phyloP scores from a whole-genome alignment of 2,113 vertebrate species.

The Speoplatyrhinus poulsoni region DNA sequence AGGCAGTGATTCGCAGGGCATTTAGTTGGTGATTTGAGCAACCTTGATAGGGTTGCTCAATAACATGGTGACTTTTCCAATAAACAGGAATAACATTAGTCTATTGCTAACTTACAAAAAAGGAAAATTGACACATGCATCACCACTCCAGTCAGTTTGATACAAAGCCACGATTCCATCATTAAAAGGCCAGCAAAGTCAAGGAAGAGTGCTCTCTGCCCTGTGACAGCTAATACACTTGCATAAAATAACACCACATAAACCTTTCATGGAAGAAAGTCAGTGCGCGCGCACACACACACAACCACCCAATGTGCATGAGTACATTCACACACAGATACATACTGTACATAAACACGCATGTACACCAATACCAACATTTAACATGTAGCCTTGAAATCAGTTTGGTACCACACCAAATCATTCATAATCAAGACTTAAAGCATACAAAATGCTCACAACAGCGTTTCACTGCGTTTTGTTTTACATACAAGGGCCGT shows the following conservation, averaged over 20 bases:
- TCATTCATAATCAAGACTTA: conserved; percentile 45
- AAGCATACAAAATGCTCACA: conserved; percentile 37
- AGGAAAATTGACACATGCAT: background rate
- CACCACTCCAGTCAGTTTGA: background rate
- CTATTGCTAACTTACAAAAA: background rate
- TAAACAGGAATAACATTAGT: background rate
- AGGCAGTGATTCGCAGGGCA: conserved; percentile 53
- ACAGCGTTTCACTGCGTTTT: conserved; percentile 30
- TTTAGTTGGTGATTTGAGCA: conserved; percentile 4
- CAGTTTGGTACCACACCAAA: conserved; percentile 40
- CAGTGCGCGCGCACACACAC: conserved; percentile 9
- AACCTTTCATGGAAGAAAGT: conserved; percentile 44
- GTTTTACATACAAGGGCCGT: conserved; percentile 19
- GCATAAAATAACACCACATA: conserved; percentile 61
- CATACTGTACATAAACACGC: conserved; percentile 1
- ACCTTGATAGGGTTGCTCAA: background rate
- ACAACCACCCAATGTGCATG: background rate
- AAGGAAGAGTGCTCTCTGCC: conserved; percentile 31
- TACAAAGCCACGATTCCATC: conserved; percentile 24
- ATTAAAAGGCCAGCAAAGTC: conserved; percentile 38
- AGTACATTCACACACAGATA: too few species aligned
- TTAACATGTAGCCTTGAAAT: conserved; percentile 48
- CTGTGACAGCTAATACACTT: conserved; percentile 40
- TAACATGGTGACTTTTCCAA: background rate
- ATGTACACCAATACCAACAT: conserved; percentile 39